Percentiles rank a stretch among this genome's conserved stretches.
These are phyloP conservation scores for Halesus radiatus DNA, from an alignment of 1,140 invertebrate species.

Conservation along the genomic window DNA sequence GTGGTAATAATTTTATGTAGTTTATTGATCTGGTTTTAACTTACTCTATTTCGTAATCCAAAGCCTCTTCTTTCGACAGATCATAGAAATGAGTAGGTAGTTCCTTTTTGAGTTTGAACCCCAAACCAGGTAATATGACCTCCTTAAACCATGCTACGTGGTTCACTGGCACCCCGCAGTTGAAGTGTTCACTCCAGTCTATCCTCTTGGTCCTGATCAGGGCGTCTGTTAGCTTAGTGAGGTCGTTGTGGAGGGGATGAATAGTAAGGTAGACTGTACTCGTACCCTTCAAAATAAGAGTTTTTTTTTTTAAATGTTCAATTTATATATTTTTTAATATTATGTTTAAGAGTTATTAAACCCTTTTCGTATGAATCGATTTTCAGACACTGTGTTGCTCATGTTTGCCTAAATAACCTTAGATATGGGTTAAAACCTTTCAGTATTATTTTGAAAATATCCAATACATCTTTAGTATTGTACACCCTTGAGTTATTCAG, in stretches of 20 bases:
- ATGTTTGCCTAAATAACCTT: too few relatives aligned
- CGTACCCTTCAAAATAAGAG: neutral
- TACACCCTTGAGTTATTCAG: too few relatives aligned
- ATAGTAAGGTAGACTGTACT: constrained; percentile 40
- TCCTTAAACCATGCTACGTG: neutral
- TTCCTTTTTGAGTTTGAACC: neutral
- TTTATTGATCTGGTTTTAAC: neutral
- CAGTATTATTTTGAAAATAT: too few relatives aligned
- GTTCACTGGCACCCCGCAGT: constrained; percentile 16
- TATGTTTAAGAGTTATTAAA: too few relatives aligned
- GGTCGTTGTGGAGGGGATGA: constrained; percentile 53
- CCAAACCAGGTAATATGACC: neutral
- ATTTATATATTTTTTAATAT: too few relatives aligned
- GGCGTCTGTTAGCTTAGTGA: constrained; percentile 51
- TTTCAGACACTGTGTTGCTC: too few relatives aligned
- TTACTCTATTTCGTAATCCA: neutral
- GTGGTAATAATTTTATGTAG: too few relatives aligned
- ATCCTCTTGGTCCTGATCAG: constrained; percentile 55
- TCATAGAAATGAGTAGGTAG: constrained; percentile 9
- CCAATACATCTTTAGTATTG: too few relatives aligned
- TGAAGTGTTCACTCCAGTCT: constrained; percentile 51
- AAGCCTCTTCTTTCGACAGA: constrained; percentile 8
- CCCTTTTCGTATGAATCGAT: too few relatives aligned
- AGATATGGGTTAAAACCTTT: too few relatives aligned
- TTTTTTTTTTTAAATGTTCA: too few relatives aligned